These are phyloP conservation scores for Buathra laborator DNA, from an alignment of 2,888 invertebrate genomes.

Conservation along the genomic window DNA sequence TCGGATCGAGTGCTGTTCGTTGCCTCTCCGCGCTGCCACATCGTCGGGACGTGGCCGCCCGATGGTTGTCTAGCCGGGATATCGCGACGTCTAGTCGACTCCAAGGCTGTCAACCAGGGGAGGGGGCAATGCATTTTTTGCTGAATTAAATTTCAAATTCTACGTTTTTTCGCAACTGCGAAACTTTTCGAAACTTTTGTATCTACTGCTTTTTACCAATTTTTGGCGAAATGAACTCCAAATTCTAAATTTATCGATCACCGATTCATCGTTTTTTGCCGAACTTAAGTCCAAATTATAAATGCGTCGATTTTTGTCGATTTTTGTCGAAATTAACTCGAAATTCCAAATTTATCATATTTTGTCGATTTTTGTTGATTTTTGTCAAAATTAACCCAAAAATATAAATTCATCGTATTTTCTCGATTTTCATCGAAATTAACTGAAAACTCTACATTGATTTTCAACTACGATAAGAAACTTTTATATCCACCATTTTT, in stretches of 20 bases:
- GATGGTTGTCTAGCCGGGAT: conserved; percentile 46
- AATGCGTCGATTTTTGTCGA: no score
- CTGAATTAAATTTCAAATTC: neutral
- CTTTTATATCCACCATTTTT: no score
- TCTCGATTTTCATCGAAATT: neutral
- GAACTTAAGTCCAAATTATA: no score
- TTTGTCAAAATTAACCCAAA: no score
- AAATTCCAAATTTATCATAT: no score
- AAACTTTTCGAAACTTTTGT: no score
- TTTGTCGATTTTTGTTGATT: no score
- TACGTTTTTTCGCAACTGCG: neutral
- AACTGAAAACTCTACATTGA: neutral
- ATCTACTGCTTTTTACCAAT: neutral
- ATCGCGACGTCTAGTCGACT: conserved; percentile 29
- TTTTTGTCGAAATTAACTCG: no score
- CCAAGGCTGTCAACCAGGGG: conserved; percentile 29
- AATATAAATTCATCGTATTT: no score
- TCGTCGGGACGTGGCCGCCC: conserved; percentile 29
- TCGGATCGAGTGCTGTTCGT: conserved; percentile 60
- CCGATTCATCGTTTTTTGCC: no score
- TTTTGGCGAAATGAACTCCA: neutral
- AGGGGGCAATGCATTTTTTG: conserved; percentile 12
- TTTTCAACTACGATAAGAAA: neutral
- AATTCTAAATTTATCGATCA: neutral
- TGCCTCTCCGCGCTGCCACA: conserved; percentile 33